Percentiles rank a stretch among this genome's conserved stretches.
phyloP scores from a whole-genome alignment of 2,113 vertebrate genomes.

The Lanius collurio region DNA sequence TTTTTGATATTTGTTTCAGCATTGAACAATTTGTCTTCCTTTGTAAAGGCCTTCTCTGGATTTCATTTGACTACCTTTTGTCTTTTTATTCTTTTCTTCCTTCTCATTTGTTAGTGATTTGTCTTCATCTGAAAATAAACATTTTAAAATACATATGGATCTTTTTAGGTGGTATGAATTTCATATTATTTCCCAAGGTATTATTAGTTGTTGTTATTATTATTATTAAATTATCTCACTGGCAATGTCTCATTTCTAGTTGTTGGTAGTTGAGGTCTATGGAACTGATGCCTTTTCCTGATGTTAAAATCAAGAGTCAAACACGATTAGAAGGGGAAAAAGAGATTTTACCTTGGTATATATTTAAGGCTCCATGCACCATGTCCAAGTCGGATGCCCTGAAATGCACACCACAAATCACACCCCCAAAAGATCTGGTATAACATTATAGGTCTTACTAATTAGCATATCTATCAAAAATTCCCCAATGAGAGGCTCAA shows the following conservation, averaged over 20 bases:
- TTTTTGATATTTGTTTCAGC: not conserved
- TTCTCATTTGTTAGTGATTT: not conserved
- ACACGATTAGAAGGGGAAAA: too few species aligned
- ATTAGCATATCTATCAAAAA: too few species aligned
- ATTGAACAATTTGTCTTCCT: not conserved
- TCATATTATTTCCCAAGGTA: not conserved
- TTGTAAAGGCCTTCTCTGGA: not conserved
- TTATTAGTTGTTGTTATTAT: not conserved
- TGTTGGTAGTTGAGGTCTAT: not conserved
- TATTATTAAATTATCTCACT: not conserved
- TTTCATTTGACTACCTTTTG: not conserved
- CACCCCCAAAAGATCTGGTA: too few species aligned
- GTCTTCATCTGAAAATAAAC: not conserved
- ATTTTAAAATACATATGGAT: not conserved
- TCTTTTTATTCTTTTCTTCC: not conserved
- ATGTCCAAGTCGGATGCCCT: too few species aligned
- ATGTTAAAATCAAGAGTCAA: too few species aligned
- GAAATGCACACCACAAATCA: too few species aligned
- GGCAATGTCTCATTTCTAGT: not conserved
- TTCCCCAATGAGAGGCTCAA: too few species aligned
- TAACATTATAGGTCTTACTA: too few species aligned
- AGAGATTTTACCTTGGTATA: too few species aligned
- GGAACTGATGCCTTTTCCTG: not conserved
- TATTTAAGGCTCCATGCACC: too few species aligned
- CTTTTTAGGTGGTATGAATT: not conserved